Conservation (phyloP, 2,113 vertebrate genomes). For the Hydrolagus affinis region DNA sequence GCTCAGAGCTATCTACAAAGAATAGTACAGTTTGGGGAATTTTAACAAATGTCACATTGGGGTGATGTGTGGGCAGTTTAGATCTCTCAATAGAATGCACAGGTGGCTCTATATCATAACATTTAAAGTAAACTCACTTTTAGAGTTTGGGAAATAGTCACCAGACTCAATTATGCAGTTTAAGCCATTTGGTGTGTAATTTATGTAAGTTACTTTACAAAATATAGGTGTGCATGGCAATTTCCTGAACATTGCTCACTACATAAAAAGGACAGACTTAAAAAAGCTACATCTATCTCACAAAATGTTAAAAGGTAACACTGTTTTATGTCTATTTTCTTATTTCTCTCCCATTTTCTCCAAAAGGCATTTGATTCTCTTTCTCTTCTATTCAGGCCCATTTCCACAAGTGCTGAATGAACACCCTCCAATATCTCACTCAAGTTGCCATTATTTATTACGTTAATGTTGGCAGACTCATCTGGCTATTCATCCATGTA, state of each 20-base stretch:
- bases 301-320: too few relatives aligned
- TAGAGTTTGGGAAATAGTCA: background rate
- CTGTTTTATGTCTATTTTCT: too few relatives aligned
- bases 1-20: background rate
- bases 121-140: background rate
- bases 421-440: too few relatives aligned
- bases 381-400: too few relatives aligned
- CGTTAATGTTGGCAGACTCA: too few relatives aligned
- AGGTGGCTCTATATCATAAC: background rate
- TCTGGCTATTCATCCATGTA: too few relatives aligned
- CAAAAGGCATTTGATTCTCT: too few relatives aligned
- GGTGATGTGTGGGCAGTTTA: background rate
- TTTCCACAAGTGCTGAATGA: too few relatives aligned
- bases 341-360: too few relatives aligned
- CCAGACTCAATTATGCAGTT: slow-evolving; percentile 16
- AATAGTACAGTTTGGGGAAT: background rate
- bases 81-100: background rate
- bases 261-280: background rate
- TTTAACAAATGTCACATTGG: slow-evolving; percentile 5
- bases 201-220: slow-evolving; percentile 2
- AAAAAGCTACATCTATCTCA: too few relatives aligned
- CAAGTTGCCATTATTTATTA: too few relatives aligned
- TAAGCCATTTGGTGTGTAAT: background rate
- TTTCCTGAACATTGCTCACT: background rate
- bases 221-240: background rate